phyloP scores from a whole-genome alignment of 2,888 invertebrate genomes.

The Eubasilissa splendida region DNA sequence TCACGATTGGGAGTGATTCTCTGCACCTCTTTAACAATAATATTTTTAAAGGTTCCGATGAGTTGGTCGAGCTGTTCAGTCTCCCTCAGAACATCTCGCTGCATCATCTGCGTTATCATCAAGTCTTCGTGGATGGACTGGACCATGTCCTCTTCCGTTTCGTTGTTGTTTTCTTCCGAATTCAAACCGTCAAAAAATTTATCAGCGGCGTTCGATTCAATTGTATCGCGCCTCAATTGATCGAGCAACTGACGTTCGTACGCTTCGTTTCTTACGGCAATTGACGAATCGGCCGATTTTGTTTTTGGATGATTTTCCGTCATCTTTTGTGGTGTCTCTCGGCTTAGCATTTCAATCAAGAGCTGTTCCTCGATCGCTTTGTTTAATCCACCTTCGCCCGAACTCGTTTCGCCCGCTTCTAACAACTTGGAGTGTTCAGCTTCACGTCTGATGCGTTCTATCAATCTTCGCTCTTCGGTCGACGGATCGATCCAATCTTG shows the following conservation, averaged over 20 bases:
- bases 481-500: neutral
- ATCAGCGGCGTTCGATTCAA: neutral
- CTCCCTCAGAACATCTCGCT: constrained; percentile 17
- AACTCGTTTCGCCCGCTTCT: neutral
- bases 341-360: constrained; percentile 8
- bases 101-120: constrained; percentile 18
- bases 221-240: constrained; percentile 6
- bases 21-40: constrained; percentile 4
- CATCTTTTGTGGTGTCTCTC: constrained; percentile 2
- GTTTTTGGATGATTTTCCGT: neutral
- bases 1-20: constrained; percentile 8
- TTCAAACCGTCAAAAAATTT: neutral
- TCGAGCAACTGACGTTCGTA: constrained; percentile 13
- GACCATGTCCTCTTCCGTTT: constrained; percentile 7
- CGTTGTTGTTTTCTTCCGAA: neutral
- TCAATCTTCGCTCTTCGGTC: neutral
- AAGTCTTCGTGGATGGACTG: constrained; percentile 15
- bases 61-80: constrained; percentile 15
- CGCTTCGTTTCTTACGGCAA: constrained; percentile 9
- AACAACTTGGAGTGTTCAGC: neutral
- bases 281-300: too few species aligned
- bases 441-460: neutral
- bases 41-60: constrained; percentile 18
- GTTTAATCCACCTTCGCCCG: neutral
- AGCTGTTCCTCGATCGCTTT: constrained; percentile 10